Base-by-base conservation (phyloP, 2,888 invertebrate genomes). In the Polyploca ridens region DNA sequence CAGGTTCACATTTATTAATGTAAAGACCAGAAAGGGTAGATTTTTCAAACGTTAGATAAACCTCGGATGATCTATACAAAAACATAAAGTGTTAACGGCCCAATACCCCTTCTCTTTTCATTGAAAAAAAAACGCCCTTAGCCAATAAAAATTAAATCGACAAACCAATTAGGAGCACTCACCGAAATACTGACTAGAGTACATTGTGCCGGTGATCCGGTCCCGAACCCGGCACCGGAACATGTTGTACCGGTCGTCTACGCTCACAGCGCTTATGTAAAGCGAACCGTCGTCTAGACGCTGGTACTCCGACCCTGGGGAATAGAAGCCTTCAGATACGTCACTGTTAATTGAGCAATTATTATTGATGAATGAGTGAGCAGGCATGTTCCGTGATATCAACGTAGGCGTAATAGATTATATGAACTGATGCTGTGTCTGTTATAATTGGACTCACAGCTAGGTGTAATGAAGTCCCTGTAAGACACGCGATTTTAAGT, bases 151-250 rank as follows among this genome's bases (percentile, higher is more conserved):
- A 27, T 27, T 27, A 27, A 27, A 14, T 62, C 27, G 38, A 62
- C 35, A 27, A 44, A 58, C 35, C 16, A 60, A 94, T 94, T 6
- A 60, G 14, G 74, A 95, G 58, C 46, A 94, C 90, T 96, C 90
- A 90, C 96, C 96, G 74, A 95, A 96, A 87, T 96, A 96, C 77
- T 95, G 95, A 86, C 97, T 97, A 76, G 95, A 94, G 88, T 96
- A 96, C 68, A 95, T 94, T 79, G 95, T 95, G 72, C 95, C 97
- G 69, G 98, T 97, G 78, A 98, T 94, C 75, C 96, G 95, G 93
- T 98, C 97, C 66, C 96, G 95, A 27, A 98, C 97, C 64, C 97
- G 95, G 89, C 98, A 98, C 71, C 96, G 96, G 91, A 97, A 98
- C 75, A 96, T 96, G 83, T 96, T 96, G 90, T 96, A 96, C 66